Evolutionary conservation across 1,140 invertebrate genomes (phyloP).

Genomic region (Homalodisca vitripennis): DNA sequence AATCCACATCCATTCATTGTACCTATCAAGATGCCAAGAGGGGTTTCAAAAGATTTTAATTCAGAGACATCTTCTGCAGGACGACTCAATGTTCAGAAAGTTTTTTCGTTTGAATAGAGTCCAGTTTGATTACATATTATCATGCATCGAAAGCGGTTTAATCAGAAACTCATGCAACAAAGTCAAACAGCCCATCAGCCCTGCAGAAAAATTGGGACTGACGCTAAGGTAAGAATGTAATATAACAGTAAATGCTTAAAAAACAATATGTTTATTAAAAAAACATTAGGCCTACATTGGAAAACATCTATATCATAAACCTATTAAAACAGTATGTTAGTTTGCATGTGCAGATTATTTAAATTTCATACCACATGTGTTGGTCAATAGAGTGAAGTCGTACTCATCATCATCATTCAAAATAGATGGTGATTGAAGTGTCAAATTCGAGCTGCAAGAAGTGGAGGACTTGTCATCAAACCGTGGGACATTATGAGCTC

Average conservation of each 20-base stretch:
- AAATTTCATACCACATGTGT: slow-evolving; percentile 20
- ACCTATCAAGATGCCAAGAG: neutral
- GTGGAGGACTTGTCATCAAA: neutral
- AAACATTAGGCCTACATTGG: neutral
- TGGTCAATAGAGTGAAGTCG: neutral
- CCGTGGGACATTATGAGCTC: neutral
- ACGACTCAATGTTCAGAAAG: neutral
- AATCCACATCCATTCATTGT: neutral
- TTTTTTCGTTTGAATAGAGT: neutral
- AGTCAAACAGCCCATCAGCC: slow-evolving; percentile 25
- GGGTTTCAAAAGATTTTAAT: too few species aligned
- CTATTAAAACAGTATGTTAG: neutral
- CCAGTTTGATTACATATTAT: neutral
- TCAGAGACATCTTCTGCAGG: neutral
- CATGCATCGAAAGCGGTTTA: neutral
- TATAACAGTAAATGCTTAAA: neutral
- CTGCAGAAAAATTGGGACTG: slow-evolving; percentile 29
- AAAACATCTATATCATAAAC: neutral
- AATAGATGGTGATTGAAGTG: neutral
- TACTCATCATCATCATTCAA: slow-evolving; percentile 1
- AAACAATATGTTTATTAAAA: neutral
- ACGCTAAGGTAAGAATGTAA: slow-evolving; percentile 24
- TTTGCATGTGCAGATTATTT: neutral
- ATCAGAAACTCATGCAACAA: slow-evolving; percentile 1
- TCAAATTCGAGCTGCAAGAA: neutral